Evolutionary conservation across 2,113 vertebrate species (phyloP), one percentile per base, ranked within the genome.

Genomic region (Psittacula cyanocephala): DNA sequence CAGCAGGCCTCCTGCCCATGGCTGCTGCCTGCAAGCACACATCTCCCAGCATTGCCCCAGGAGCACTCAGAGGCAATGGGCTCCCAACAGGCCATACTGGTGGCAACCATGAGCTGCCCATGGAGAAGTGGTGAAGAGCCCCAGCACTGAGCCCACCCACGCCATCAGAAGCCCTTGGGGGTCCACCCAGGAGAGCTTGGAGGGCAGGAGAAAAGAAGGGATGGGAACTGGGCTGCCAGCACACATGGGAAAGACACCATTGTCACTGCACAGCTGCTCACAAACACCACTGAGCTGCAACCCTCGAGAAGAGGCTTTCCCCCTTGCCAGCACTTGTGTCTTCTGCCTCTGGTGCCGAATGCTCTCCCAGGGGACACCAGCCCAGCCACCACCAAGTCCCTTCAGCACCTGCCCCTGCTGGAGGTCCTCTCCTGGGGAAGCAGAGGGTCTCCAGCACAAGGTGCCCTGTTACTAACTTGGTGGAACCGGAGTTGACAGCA

Each of bases 71-170:
- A 81, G 75, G 35, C 0, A 1, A 35, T 3, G 39, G 37, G 59
- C 16, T 52, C n/a, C 57, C 25, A 52, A 41, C 4, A 9, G 6
- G 9, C 17, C 10, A 4, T 6, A 60, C 16, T 4, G 12, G 55
- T 41, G 13, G 64, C 44, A 69, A 70, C 77, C 46, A 11, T 1
- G 1, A 81, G 74, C 50, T 81, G 46, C 19, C 33, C 29, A 8
- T 17, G 10, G 43, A 82, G 57, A 82, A 75, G 39, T 1, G 2
- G 11, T 4, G 1, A 41, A 81, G 15, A 43, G 22, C 59, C 44
- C 46, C 3, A 0, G 14, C 28, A 39, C 49, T 0, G 0, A 82
- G 70, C 43, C 46, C 71, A 35, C 47, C 28, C 3, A 1, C 3
- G 9, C 50, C 71, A 60, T 35, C 52, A 63, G 57, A 19, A 92